These are phyloP conservation scores for Tapera naevia DNA, from an alignment of 2,797 vertebrate genomes.

Conservation along the genomic window DNA sequence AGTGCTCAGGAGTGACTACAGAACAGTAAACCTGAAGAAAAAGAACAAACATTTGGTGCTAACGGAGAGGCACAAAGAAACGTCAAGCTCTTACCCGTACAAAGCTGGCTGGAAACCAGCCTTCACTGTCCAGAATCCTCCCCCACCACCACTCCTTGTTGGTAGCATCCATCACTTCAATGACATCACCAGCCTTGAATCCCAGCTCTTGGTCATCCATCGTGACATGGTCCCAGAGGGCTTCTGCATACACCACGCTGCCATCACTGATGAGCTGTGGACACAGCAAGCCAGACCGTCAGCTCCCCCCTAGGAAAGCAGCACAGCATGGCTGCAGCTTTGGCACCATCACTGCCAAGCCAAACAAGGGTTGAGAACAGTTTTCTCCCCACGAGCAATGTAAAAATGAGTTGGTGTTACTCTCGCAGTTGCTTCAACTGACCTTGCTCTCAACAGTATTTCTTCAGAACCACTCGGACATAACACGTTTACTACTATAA, in stretches of 20 bases:
- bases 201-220: conserved; percentile 98
- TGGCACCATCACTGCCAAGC: neutral
- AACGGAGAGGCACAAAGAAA: neutral
- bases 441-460: neutral
- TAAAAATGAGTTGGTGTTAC: neutral
- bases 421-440: neutral
- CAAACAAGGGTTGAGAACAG: neutral
- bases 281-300: neutral
- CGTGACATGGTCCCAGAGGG: conserved; percentile 97
- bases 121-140: conserved; percentile 89
- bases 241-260: conserved; percentile 92
- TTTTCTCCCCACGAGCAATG: fast-evolving
- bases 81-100: conserved; percentile 83
- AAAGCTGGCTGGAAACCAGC: conserved; percentile 97
- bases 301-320: neutral
- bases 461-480: neutral
- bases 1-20: neutral
- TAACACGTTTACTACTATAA: neutral
- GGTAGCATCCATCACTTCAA: conserved; percentile 95
- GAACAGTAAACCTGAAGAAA: neutral
- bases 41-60: neutral
- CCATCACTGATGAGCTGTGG: conserved; percentile 95
- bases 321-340: neutral
- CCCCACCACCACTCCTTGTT: conserved; percentile 99
- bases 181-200: conserved; percentile 94